These are phyloP conservation scores for Myotis yumanensis DNA, from an alignment of 2,113 vertebrate genomes.

Conservation along the genomic window DNA sequence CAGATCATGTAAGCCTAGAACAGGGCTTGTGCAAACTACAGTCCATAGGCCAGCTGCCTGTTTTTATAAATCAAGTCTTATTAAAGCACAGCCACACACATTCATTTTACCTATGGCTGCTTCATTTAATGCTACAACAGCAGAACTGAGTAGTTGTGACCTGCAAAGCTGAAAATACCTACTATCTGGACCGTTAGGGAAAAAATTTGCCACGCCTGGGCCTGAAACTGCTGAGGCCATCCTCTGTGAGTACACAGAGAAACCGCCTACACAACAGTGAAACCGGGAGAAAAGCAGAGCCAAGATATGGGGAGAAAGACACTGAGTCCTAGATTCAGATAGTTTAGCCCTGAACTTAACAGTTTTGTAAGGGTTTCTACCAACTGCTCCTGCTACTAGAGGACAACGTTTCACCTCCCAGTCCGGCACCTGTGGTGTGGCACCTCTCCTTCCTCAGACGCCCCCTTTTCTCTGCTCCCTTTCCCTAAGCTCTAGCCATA, in stretches of 20 bases:
- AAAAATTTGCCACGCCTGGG: not conserved
- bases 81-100: not conserved
- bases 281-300: not conserved
- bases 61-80: constrained; percentile 37
- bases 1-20: not conserved
- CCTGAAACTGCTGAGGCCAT: not conserved
- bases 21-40: not conserved
- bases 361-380: not conserved
- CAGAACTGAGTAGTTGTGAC: not conserved
- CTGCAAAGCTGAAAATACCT: not conserved
- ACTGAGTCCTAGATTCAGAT: not conserved
- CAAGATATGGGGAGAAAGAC: not conserved
- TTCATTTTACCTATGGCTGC: not conserved
- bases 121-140: not conserved
- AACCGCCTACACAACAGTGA: not conserved
- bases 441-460: not conserved
- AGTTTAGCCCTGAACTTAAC: not conserved
- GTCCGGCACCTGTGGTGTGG: not conserved
- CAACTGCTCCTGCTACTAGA: not conserved
- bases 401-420: not conserved
- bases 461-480: not conserved
- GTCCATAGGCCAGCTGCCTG: not conserved
- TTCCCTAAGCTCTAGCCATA: not conserved
- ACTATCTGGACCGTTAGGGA: not conserved
- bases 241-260: not conserved